phyloP scores from a whole-genome alignment of 2,888 invertebrate species.

The Petrolisthes manimaculis region DNA sequence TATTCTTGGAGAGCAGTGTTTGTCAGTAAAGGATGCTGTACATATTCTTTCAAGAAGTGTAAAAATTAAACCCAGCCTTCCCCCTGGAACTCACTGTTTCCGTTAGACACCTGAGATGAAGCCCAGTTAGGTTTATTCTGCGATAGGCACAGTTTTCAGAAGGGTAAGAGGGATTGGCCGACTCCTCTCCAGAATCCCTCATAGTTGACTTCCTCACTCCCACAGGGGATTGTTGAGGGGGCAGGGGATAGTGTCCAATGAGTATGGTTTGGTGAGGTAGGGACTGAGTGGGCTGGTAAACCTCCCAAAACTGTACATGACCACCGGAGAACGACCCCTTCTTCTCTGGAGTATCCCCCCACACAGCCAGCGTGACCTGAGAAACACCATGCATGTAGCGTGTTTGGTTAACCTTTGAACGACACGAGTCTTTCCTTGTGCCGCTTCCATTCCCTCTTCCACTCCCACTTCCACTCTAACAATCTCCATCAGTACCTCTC shows the following conservation, averaged over 20 bases:
- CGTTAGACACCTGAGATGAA: neutral
- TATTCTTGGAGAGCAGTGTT: too few relatives aligned
- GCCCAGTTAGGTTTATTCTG: slow-evolving; percentile 13
- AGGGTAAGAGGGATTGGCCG: neutral
- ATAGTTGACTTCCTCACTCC: neutral
- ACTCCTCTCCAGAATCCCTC: neutral
- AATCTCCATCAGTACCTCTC: too few relatives aligned
- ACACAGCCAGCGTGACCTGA: slow-evolving; percentile 14
- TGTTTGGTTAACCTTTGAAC: too few relatives aligned
- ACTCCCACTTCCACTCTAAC: too few relatives aligned
- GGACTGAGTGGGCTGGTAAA: neutral
- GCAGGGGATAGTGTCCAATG: neutral
- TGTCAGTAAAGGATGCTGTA: too few relatives aligned
- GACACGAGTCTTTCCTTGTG: too few relatives aligned
- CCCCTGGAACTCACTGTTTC: slow-evolving; percentile 2
- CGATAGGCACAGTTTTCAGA: neutral
- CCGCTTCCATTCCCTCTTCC: too few relatives aligned
- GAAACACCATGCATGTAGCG: neutral
- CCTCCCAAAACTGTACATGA: slow-evolving; percentile 12
- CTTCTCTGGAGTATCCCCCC: neutral
- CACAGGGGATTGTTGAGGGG: neutral
- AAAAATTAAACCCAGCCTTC: neutral
- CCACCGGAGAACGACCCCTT: neutral
- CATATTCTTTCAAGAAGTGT: too few relatives aligned
- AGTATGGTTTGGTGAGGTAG: neutral